Conservation (phyloP, 2,113 vertebrate genomes). For the Aramus guarauna region DNA sequence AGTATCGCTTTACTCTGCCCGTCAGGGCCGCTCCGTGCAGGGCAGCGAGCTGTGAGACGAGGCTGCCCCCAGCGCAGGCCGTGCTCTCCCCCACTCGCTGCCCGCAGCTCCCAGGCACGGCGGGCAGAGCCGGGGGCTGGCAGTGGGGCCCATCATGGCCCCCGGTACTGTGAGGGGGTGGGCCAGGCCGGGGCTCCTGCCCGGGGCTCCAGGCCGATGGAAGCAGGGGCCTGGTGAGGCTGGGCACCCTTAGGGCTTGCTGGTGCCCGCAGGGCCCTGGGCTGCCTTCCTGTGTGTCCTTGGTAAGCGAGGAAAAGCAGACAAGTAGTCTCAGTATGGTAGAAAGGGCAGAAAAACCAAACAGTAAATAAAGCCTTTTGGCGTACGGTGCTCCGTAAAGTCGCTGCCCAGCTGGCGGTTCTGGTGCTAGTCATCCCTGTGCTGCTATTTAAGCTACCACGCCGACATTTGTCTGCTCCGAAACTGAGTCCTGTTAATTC, state of each 20-base stretch:
- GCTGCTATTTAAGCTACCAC: not conserved
- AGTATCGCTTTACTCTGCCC: not conserved
- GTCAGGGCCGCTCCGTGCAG: not conserved
- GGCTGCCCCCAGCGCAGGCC: accelerated
- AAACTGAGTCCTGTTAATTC: not conserved
- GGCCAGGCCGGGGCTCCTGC: too few species aligned
- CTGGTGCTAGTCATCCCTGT: not conserved
- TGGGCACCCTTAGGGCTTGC: not conserved
- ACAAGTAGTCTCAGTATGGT: not conserved
- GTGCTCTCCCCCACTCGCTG: accelerated
- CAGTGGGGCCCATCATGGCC: accelerated
- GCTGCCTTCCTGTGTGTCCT: accelerated
- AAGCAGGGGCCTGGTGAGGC: too few species aligned
- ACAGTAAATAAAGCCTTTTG: not conserved
- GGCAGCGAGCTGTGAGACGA: accelerated
- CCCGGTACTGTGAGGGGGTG: accelerated
- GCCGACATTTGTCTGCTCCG: not conserved
- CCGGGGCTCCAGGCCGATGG: accelerated
- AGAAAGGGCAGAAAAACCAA: not conserved
- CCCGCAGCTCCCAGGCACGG: accelerated
- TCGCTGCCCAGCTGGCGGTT: not conserved
- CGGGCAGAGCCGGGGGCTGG: not conserved
- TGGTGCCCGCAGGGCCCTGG: not conserved
- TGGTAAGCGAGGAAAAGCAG: not conserved
- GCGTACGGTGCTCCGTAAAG: not conserved